A percentile compares a stretch with the other conserved stretches of the same genome.
These are phyloP conservation scores for Dolichotis patagonum DNA, from an alignment of 2,113 vertebrate genomes.

Conservation along the genomic window DNA sequence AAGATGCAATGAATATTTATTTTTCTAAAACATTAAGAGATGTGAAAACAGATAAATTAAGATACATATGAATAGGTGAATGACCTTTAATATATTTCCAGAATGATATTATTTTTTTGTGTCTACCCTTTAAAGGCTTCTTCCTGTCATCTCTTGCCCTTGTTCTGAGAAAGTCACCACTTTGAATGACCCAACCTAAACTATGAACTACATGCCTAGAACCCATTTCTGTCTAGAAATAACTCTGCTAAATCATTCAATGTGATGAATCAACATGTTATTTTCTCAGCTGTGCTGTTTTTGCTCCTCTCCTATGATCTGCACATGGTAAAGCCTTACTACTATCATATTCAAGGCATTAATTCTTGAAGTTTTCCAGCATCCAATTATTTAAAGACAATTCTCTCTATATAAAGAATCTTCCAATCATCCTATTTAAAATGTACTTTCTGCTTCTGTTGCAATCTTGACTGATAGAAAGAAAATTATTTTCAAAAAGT, in stretches of 20 bases:
- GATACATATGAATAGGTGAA: neutral
- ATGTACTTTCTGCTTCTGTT: neutral
- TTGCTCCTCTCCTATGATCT: no score
- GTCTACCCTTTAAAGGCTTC: neutral
- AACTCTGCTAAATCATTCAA: neutral
- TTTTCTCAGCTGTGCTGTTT: neutral
- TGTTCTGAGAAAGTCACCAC: neutral
- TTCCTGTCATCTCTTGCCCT: neutral
- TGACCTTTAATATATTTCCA: neutral
- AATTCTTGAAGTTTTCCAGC: neutral
- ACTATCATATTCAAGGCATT: neutral
- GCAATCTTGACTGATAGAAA: neutral
- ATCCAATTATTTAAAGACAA: neutral
- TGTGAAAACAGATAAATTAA: neutral
- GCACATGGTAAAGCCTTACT: neutral
- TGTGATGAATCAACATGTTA: fast-evolving
- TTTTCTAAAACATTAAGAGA: neutral
- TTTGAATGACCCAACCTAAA: neutral
- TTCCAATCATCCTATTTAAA: neutral
- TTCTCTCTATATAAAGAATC: neutral
- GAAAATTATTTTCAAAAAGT: neutral
- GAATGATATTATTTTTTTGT: neutral
- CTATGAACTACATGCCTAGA: fast-evolving
- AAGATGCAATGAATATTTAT: neutral
- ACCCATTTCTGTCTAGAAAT: no score